Conservation (phyloP, 2,888 invertebrate species). For the Rotaria macrura region DNA sequence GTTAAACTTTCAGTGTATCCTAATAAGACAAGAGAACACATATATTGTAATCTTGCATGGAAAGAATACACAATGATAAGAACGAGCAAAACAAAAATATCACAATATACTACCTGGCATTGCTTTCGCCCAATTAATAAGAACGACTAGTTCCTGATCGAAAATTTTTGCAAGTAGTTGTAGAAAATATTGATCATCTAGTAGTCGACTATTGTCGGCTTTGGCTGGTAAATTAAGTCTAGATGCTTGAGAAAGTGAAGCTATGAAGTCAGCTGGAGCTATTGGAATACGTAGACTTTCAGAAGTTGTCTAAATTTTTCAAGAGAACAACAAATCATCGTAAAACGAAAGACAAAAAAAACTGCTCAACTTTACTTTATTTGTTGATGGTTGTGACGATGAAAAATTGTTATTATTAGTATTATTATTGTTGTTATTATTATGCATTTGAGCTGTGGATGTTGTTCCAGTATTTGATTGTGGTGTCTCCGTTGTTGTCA, state of each 20-base stretch:
- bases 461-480: background rate
- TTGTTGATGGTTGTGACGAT: background rate
- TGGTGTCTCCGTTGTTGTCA: background rate
- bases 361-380: background rate
- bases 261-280: background rate
- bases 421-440: too few relatives aligned
- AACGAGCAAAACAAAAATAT: too few relatives aligned
- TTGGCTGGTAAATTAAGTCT: background rate
- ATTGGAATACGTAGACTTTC: background rate
- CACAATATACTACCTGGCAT: constrained; percentile 42
- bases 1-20: constrained; percentile 16
- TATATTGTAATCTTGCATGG: too few relatives aligned
- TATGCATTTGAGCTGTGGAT: background rate
- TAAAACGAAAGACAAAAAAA: background rate
- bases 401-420: background rate
- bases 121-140: constrained; percentile 47
- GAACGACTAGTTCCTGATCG: constrained; percentile 44
- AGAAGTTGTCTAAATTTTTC: background rate
- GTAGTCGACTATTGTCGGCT: background rate
- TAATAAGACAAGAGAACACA: too few relatives aligned
- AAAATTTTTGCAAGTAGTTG: constrained; percentile 38
- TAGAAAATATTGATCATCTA: background rate
- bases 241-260: background rate
- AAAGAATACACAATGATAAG: too few relatives aligned
- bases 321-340: background rate